Base-by-base conservation (phyloP, 2,797 vertebrate species). In the Chromobotia macracanthus region DNA sequence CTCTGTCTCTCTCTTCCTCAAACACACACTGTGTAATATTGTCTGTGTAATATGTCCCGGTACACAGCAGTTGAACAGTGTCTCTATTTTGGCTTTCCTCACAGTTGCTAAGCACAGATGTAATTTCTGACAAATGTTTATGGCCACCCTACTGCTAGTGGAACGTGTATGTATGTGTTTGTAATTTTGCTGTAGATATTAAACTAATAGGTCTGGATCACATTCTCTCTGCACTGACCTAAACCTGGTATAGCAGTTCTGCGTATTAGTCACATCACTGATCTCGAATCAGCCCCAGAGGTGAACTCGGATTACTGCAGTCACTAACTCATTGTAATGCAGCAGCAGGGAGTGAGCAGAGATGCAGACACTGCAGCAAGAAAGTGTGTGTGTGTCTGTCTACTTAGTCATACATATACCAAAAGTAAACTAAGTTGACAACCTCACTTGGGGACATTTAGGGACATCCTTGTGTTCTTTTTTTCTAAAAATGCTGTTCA, bases 81-180 rank as follows among this genome's bases (percentile, higher is more conserved):
- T 0, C 68, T 78, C 19, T 63, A 41, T 79, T 70, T 69, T 63
- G 76, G 16, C 56, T 44, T 58, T 72, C 19, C 35, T 38, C 48
- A n/a, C 18, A 9, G 69, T 82, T 67, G 69, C 74, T 65, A 77
- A 71, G 64, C 46, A 67, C 53, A 67, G 74, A 72, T 68, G 53
- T 77, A 50, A 77, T 77, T 77, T 61, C 55, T 58, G 80, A 53
- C 44, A 67, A 79, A 72, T 65, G 61, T 72, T 76, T 66, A n/a
- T 60, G 74, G 67, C 68, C n/a, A 41, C 16, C 35, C 18, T 58
- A 58, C 16, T 48, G n/a, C n/a, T n/a, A n/a, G 69, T 23, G 18
- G 51, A 58, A 76, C 46, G 71, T 44, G 23, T 35, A 44, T 71
- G 69, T 23, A 13, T 63, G 25, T 44, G 46, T 44, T 44, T 41